Percentiles rank a stretch among this genome's conserved stretches.
Conservation (phyloP, 1,140 invertebrate species). For the Ganaspis sp. region DNA sequence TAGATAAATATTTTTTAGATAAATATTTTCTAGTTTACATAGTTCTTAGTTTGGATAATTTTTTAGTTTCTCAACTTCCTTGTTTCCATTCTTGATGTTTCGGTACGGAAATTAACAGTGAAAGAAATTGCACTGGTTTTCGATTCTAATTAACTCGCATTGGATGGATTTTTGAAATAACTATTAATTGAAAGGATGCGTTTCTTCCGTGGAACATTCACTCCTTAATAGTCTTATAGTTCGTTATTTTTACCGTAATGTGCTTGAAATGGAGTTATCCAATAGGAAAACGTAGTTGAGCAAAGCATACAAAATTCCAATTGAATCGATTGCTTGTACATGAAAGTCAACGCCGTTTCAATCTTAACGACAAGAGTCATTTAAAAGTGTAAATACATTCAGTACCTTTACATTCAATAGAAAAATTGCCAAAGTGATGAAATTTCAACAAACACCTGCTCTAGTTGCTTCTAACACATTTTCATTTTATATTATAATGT, state of each 20-base stretch:
- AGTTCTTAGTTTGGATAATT: too few relatives aligned
- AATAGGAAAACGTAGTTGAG: constrained; percentile 16
- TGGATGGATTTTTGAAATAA: not conserved
- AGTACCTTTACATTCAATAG: not conserved
- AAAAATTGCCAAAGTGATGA: not conserved
- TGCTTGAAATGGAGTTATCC: constrained; percentile 18
- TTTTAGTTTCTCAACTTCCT: too few relatives aligned
- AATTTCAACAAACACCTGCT: not conserved
- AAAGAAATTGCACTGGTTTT: not conserved
- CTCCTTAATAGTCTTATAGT: not conserved
- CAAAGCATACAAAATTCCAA: constrained; percentile 7
- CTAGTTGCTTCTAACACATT: not conserved
- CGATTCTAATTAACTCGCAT: not conserved
- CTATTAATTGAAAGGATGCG: not conserved
- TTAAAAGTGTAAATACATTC: constrained; percentile 25
- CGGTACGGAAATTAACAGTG: too few relatives aligned
- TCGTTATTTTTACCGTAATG: constrained; percentile 7
- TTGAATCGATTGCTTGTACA: constrained; percentile 22
- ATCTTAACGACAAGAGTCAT: constrained; percentile 24
- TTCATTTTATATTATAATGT: not conserved
- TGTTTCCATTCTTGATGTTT: too few relatives aligned
- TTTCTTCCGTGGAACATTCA: constrained; percentile 4
- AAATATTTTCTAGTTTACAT: too few relatives aligned
- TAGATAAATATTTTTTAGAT: too few relatives aligned
- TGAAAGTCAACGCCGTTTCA: constrained; percentile 25